Conservation (phyloP, 1,140 invertebrate genomes). For the Pseudomyrmex concolor region DNA sequence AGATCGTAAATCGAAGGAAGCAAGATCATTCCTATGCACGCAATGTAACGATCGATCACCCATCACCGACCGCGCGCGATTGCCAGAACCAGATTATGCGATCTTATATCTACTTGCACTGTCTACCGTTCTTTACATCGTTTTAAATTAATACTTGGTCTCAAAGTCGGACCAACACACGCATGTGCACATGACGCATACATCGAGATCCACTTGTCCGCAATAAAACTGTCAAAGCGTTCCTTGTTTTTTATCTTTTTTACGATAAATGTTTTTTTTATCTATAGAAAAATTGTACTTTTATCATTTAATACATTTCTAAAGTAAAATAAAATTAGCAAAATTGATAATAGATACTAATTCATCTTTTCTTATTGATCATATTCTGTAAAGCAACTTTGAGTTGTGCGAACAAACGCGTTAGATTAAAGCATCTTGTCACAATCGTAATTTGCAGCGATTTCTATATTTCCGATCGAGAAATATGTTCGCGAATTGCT, state of each 20-base stretch:
- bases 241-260: not conserved
- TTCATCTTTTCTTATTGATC: not conserved
- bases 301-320: no score
- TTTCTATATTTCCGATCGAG: slow-evolving; percentile 30
- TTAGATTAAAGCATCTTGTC: not conserved
- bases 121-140: slow-evolving; percentile 38
- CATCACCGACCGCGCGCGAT: slow-evolving; percentile 67
- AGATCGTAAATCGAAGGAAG: slow-evolving; percentile 74
- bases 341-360: not conserved
- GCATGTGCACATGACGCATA: not conserved
- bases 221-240: slow-evolving; percentile 3
- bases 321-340: not conserved
- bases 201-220: slow-evolving; percentile 13
- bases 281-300: no score
- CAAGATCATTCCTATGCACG: slow-evolving; percentile 74
- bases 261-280: not conserved
- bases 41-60: slow-evolving; percentile 77
- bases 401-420: not conserved
- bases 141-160: slow-evolving; percentile 50
- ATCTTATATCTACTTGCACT: slow-evolving; percentile 23
- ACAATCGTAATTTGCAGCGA: not conserved
- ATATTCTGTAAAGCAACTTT: no score
- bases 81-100: slow-evolving; percentile 57
- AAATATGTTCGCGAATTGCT: not conserved
- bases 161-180: slow-evolving; percentile 13